Percentiles rank a stretch among this genome's conserved stretches.
phyloP scores from a whole-genome alignment of 2,888 invertebrate species.

The Chalcosyrphus nemorum region DNA sequence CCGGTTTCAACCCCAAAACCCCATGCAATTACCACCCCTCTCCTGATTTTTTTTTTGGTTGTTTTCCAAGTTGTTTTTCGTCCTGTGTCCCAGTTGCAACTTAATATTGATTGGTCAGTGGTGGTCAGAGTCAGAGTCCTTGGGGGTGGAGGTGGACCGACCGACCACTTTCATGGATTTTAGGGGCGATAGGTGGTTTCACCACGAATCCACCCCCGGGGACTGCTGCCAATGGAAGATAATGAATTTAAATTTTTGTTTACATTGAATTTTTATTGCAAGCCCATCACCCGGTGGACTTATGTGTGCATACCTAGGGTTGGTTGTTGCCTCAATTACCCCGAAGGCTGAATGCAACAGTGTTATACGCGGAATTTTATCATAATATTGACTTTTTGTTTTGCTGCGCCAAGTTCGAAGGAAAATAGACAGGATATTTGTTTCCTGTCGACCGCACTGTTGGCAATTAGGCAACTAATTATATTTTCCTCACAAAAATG shows the following conservation, averaged over 20 bases:
- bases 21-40: neutral
- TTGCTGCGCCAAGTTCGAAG: too few relatives aligned
- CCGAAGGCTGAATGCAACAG: neutral
- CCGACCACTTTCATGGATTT: too few relatives aligned
- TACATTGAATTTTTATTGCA: constrained; percentile 31
- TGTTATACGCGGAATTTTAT: constrained; percentile 18
- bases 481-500: neutral
- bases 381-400: constrained; percentile 24
- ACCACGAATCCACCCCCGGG: constrained; percentile 4
- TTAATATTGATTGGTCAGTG: constrained; percentile 41
- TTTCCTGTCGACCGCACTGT: neutral
- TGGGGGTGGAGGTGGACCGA: too few relatives aligned
- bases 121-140: too few relatives aligned
- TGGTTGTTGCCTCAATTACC: neutral
- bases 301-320: neutral
- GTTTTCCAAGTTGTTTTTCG: neutral
- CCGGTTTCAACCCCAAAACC: neutral
- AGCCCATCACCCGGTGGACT: neutral
- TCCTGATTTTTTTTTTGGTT: too few relatives aligned
- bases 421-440: neutral
- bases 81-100: neutral
- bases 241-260: constrained; percentile 63
- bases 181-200: neutral
- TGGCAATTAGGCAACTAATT: constrained; percentile 13
- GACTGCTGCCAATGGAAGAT: constrained; percentile 47